Evolutionary conservation across 1,140 invertebrate species (phyloP).

Genomic region (Contarinia nasturtii): DNA sequence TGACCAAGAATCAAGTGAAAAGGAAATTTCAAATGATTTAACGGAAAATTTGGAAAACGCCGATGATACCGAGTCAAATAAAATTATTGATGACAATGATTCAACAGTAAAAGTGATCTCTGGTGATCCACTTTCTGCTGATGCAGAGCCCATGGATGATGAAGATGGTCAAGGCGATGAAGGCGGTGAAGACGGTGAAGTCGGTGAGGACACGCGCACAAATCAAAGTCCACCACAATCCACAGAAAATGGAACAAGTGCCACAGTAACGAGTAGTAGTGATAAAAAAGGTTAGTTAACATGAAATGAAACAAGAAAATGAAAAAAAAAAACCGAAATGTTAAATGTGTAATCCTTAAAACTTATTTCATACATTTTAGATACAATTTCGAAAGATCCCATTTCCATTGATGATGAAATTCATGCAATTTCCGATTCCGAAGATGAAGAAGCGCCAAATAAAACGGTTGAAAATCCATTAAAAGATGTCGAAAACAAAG

Average conservation of each 20-base stretch:
- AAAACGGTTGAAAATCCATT: conserved; percentile 1
- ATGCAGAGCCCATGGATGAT: conserved; percentile 15
- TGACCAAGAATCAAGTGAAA: neutral
- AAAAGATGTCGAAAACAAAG: neutral
- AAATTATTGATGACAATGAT: conserved; percentile 6
- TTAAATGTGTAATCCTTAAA: no score
- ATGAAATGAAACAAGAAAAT: conserved; percentile 3
- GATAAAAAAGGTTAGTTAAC: conserved; percentile 6
- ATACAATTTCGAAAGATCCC: no score
- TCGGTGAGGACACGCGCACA: conserved; percentile 16
- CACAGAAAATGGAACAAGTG: conserved; percentile 5
- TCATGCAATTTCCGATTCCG: conserved; percentile 16
- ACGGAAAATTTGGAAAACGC: neutral
- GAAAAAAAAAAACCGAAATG: neutral
- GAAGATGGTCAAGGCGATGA: conserved; percentile 15
- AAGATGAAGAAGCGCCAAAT: conserved; percentile 8
- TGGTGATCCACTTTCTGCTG: conserved; percentile 1
- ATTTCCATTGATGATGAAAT: conserved; percentile 10
- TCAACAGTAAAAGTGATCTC: conserved; percentile 4
- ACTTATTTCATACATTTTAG: neutral
- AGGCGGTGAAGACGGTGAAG: conserved; percentile 13
- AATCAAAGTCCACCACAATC: conserved; percentile 6
- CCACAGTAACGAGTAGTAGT: conserved; percentile 2
- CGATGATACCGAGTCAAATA: conserved; percentile 2
- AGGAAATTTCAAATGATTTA: neutral